A percentile compares a stretch with the other conserved stretches of the same genome.
phyloP scores from a whole-genome alignment of 2,888 invertebrate genomes.

The Hymenopus coronatus region DNA sequence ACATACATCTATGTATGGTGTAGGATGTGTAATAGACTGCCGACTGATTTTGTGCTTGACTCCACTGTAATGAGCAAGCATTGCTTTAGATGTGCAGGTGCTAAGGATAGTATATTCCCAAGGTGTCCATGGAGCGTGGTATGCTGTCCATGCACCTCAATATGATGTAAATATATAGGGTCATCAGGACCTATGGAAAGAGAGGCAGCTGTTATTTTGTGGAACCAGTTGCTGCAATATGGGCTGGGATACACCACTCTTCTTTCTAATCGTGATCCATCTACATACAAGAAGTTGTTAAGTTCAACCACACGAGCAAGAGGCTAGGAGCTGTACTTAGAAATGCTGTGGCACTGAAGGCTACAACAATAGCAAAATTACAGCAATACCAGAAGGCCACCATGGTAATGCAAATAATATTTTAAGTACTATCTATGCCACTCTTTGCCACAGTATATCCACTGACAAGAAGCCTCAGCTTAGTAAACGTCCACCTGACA shows the following conservation, averaged over 20 bases:
- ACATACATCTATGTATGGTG: neutral
- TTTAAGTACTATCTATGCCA: neutral
- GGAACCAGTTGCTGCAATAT: neutral
- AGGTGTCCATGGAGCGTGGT: too few species aligned
- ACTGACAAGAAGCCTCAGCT: neutral
- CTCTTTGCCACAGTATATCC: neutral
- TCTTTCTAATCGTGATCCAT: neutral
- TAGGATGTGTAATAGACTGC: neutral
- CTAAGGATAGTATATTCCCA: neutral
- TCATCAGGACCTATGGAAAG: neutral
- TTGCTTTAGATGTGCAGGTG: neutral
- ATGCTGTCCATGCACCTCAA: neutral
- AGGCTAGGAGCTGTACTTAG: too few species aligned
- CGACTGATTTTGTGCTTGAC: neutral
- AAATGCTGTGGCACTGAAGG: neutral
- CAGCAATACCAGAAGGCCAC: neutral
- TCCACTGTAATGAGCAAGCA: neutral
- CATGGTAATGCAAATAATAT: neutral
- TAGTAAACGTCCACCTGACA: neutral
- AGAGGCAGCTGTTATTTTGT: too few species aligned
- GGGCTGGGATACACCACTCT: neutral
- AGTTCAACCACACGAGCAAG: neutral
- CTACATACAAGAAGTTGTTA: neutral
- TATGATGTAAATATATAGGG: neutral
- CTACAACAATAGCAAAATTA: neutral